Evolutionary conservation across 2,797 vertebrate genomes (phyloP).

Genomic region (Catharus ustulatus): DNA sequence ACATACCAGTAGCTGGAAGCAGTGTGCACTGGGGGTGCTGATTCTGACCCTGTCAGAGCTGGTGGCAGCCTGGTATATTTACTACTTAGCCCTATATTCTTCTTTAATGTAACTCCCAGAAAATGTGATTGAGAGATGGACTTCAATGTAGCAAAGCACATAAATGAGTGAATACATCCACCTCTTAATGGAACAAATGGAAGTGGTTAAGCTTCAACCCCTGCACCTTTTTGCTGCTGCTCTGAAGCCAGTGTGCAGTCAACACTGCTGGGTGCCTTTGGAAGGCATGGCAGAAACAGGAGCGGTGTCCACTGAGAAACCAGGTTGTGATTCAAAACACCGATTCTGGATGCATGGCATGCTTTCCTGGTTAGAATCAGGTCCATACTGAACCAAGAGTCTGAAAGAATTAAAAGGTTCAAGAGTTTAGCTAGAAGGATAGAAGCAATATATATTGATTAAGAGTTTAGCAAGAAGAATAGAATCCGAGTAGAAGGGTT

Average conservation of each 20-base stretch:
- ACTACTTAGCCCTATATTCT: neutral
- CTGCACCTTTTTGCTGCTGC: neutral
- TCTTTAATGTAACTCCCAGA: neutral
- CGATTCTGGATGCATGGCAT: neutral
- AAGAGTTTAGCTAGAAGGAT: no score
- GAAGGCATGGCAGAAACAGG: neutral
- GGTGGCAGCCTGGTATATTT: fast-evolving
- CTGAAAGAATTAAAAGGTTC: no score
- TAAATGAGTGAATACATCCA: neutral
- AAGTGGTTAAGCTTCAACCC: neutral
- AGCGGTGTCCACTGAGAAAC: neutral
- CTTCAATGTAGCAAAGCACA: neutral
- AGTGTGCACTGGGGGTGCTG: neutral
- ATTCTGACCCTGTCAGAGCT: neutral
- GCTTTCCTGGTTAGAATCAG: constrained; percentile 17
- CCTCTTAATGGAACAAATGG: neutral
- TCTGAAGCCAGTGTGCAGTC: neutral
- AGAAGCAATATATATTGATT: no score
- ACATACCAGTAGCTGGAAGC: neutral
- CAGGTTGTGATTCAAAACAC: neutral
- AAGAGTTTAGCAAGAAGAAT: no score
- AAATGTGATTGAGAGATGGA: neutral
- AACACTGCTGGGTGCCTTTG: neutral
- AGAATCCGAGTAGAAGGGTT: no score
- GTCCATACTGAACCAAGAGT: neutral